Conservation (phyloP, 2,888 invertebrate species). For the Gisinianus flammeolus region DNA sequence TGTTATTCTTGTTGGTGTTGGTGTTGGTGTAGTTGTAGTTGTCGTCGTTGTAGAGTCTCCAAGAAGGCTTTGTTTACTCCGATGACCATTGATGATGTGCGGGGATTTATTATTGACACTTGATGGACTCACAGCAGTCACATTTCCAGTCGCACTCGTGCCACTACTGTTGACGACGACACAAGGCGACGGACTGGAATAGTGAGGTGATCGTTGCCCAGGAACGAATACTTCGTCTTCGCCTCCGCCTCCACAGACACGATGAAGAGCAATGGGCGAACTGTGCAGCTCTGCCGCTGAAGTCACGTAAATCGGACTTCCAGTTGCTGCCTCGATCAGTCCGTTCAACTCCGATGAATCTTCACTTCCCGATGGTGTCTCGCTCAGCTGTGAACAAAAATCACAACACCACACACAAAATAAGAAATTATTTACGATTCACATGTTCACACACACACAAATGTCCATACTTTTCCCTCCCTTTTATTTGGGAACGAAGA, state of each 20-base stretch:
- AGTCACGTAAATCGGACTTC: constrained; percentile 80
- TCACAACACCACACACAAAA: no score
- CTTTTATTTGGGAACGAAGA: no score
- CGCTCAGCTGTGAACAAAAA: constrained; percentile 68
- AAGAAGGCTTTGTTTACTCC: neutral
- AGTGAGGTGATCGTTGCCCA: constrained; percentile 60
- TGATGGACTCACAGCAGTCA: constrained; percentile 7
- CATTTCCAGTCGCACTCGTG: neutral
- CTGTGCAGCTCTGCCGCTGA: constrained; percentile 65
- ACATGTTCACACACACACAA: no score
- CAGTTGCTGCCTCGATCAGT: constrained; percentile 71
- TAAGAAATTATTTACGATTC: no score
- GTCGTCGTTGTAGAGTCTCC: no score
- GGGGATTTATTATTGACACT: constrained; percentile 20
- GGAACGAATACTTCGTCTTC: constrained; percentile 20
- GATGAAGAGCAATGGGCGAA: constrained; percentile 56
- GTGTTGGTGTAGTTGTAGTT: no score
- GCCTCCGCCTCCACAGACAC: constrained; percentile 42
- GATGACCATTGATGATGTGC: constrained; percentile 33
- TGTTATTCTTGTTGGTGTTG: no score
- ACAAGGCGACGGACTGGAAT: constrained; percentile 65
- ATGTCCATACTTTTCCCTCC: no score
- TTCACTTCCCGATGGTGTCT: constrained; percentile 64
- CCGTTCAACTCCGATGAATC: constrained; percentile 72
- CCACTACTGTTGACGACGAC: constrained; percentile 16